Conservation (phyloP, 1,140 invertebrate species). For the Zaprionus africanus region DNA sequence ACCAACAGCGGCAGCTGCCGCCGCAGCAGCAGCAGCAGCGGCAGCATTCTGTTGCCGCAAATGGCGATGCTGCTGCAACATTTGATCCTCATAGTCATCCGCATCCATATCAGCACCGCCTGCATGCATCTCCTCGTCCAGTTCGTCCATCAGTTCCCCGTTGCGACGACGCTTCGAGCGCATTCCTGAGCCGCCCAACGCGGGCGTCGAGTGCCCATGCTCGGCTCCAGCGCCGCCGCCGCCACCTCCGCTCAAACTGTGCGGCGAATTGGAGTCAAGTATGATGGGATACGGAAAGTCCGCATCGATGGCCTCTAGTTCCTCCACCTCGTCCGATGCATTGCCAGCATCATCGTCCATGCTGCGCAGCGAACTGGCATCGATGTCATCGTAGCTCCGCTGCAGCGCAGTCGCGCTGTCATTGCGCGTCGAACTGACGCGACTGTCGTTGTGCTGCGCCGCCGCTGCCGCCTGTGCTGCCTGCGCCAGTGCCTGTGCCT, state of each 20-base stretch:
- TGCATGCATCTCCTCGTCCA: constrained; percentile 40
- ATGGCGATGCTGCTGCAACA: constrained; percentile 81
- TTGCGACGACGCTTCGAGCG: constrained; percentile 63
- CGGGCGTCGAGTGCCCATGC: constrained; percentile 28
- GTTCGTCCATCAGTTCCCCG: constrained; percentile 44
- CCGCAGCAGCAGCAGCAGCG: constrained; percentile 23
- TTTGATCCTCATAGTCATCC: constrained; percentile 80
- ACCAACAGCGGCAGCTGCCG: constrained; percentile 20
- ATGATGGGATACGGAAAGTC: constrained; percentile 82
- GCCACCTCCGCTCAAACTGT: constrained; percentile 30
- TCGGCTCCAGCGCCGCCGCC: not conserved
- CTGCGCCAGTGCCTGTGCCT: constrained; percentile 29
- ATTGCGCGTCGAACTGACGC: constrained; percentile 76
- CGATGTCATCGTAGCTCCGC: constrained; percentile 70
- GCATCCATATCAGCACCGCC: constrained; percentile 44
- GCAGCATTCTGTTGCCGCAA: constrained; percentile 73
- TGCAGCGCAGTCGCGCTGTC: constrained; percentile 52
- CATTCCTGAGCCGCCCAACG: constrained; percentile 14
- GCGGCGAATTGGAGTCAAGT: constrained; percentile 74
- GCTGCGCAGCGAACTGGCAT: constrained; percentile 72
- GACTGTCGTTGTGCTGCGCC: constrained; percentile 70
- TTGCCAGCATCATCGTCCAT: constrained; percentile 63
- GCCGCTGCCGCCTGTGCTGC: constrained; percentile 13
- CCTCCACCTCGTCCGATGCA: constrained; percentile 76
- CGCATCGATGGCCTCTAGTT: constrained; percentile 80